Conservation (phyloP, 35 echinoderm and acorn worm species). For the Patiria miniata region DNA sequence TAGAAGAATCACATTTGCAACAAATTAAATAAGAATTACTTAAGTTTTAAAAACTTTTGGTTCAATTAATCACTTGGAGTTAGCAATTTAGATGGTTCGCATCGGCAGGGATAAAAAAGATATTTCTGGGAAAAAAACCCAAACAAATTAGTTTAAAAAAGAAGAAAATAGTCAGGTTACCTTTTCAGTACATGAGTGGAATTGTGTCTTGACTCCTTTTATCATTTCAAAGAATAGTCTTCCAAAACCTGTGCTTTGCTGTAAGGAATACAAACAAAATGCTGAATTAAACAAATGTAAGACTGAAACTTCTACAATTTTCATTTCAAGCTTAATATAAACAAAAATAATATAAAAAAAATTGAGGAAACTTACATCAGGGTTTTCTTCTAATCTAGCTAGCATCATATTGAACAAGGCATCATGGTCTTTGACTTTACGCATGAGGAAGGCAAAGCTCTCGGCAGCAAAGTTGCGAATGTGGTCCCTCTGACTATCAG, state of each 20-base stretch:
- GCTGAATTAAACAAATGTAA: too few species aligned
- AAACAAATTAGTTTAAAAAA: too few species aligned
- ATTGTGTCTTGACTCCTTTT: constrained; percentile 84
- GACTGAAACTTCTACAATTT: too few species aligned
- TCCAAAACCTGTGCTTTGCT: constrained; percentile 82
- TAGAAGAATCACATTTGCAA: too few species aligned
- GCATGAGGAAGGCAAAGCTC: constrained; percentile 93
- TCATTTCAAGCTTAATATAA: not conserved
- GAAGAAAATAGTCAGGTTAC: constrained; percentile 51
- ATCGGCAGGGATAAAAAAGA: too few species aligned
- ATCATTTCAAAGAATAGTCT: constrained; percentile 93
- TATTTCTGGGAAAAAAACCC: too few species aligned
- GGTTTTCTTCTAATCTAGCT: constrained; percentile 43
- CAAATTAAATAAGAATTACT: too few species aligned
- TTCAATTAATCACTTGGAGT: too few species aligned
- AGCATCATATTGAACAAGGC: constrained; percentile 77
- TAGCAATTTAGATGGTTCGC: too few species aligned
- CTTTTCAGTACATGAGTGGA: constrained; percentile 79
- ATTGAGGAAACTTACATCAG: constrained; percentile 55
- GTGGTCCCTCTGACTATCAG: constrained; percentile 60
- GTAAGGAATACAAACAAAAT: not conserved
- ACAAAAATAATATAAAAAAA: not conserved
- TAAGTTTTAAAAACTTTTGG: too few species aligned
- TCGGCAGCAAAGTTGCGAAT: constrained; percentile 88
- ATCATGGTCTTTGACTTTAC: constrained; percentile 78